These are phyloP conservation scores for Synodontis membranacea DNA, from an alignment of 2,113 vertebrate species.

Conservation along the genomic window DNA sequence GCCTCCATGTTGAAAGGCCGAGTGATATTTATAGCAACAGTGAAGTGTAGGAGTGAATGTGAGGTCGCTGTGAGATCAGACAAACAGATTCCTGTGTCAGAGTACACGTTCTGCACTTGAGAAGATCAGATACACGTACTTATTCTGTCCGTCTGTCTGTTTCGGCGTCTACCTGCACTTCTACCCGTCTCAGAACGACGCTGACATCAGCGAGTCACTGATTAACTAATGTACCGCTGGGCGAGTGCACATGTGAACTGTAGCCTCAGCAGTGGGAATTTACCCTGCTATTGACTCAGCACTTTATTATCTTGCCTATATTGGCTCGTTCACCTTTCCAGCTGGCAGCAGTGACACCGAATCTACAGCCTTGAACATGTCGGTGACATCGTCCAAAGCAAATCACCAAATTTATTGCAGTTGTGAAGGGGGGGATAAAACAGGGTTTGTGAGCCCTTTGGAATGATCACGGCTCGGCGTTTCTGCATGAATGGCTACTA, in stretches of 20 bases:
- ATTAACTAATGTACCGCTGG: constrained; percentile 48
- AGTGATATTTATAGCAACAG: constrained; percentile 53
- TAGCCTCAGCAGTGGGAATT: constrained; percentile 42
- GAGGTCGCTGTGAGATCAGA: not conserved
- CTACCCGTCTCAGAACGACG: constrained; percentile 17
- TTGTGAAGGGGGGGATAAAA: not conserved
- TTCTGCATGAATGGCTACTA: constrained; percentile 7
- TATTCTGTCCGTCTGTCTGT: not conserved
- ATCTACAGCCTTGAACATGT: constrained; percentile 42
- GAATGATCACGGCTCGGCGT: not conserved
- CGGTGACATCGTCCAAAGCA: constrained; percentile 28
- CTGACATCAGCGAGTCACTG: constrained; percentile 42
- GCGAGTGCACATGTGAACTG: constrained; percentile 16
- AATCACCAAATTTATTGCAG: constrained; percentile 29
- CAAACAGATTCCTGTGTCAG: not conserved
- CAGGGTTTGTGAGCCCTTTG: not conserved
- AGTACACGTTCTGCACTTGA: not conserved
- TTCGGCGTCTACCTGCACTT: not conserved
- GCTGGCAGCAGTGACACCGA: constrained; percentile 41
- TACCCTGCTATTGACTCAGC: constrained; percentile 51
- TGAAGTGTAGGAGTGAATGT: constrained; percentile 28
- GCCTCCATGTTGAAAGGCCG: constrained; percentile 20
- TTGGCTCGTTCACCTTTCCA: constrained; percentile 39
- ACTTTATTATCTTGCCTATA: constrained; percentile 51
- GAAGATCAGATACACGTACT: not conserved